These are phyloP conservation scores for Drosophila buzzatii DNA, from an alignment of 2,888 invertebrate species.

Conservation along the genomic window DNA sequence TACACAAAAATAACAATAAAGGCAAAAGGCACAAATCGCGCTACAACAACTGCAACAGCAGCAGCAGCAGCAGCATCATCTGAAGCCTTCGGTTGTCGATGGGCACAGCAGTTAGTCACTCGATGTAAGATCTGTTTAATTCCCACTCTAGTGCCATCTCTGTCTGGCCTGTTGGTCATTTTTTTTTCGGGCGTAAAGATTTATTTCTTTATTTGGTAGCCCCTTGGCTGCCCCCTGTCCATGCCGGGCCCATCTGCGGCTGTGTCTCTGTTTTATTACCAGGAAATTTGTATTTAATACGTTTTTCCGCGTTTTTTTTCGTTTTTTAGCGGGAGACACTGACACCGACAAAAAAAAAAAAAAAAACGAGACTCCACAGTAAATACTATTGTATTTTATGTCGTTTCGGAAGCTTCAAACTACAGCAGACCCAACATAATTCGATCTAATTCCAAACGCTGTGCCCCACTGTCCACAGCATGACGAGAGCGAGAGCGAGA, in stretches of 20 bases:
- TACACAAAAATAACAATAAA: slow-evolving; percentile 69
- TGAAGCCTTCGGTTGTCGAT: slow-evolving; percentile 52
- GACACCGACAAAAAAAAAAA: neutral
- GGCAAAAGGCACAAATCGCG: slow-evolving; percentile 39
- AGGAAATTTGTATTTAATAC: slow-evolving; percentile 79
- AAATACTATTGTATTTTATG: slow-evolving; percentile 5
- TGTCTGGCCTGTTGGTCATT: slow-evolving; percentile 17
- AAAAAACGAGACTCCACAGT: slow-evolving; percentile 9
- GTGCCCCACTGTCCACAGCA: slow-evolving; percentile 21
- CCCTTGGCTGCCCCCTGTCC: slow-evolving; percentile 7
- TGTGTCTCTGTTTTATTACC: slow-evolving; percentile 70
- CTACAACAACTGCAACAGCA: slow-evolving; percentile 26
- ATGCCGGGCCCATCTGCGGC: neutral
- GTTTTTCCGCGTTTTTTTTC: slow-evolving; percentile 68
- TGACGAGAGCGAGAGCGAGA: neutral
- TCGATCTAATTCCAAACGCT: slow-evolving; percentile 9
- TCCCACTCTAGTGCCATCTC: slow-evolving; percentile 25
- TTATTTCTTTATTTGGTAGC: slow-evolving; percentile 74
- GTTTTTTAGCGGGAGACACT: slow-evolving; percentile 38
- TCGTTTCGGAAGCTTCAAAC: slow-evolving; percentile 27
- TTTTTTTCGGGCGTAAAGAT: slow-evolving; percentile 60
- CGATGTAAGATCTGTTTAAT: slow-evolving; percentile 42
- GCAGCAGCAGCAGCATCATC: slow-evolving; percentile 19
- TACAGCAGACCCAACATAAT: slow-evolving; percentile 8
- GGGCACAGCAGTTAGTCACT: slow-evolving; percentile 67